Base-by-base conservation (phyloP, 1,140 invertebrate genomes). In the Stegodyphus mimosarum region DNA sequence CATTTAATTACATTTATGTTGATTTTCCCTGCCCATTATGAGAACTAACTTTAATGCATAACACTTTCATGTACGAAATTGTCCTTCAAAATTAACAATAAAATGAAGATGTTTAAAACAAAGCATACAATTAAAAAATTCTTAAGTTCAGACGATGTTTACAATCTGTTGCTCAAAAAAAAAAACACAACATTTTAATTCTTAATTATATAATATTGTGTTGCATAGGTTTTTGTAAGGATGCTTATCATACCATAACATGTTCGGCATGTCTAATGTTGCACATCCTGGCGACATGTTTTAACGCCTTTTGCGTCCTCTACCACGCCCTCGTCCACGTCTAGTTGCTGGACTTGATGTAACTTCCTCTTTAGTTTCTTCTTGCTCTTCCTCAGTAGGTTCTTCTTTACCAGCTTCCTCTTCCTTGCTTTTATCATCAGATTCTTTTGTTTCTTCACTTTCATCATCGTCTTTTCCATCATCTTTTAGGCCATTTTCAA, bases 291-390 rank as follows among this genome's bases (percentile, higher is more conserved):
- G 9, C 5, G 15, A 60, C 9, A 67, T n/a, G 11, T 7, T 70
- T 69, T 72, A 85, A 60, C 83, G 73, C 83, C 83, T 77, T 52
- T 85, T 85, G 7, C 83, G 73, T 5, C 83, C 83, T 52, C 83
- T 60, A 6, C 83, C 83, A n/a, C 83, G 83, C 17, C 83, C 83
- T 48, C 83, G 49, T 6, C 83, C 83, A 10, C 83, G 64, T 64
- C 83, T 70, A n/a, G 74, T 85, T 33, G 83, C 74, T 15, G 83
- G 74, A 64, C 74, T 77, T n/a, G 72, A 64, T 11, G 55, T 63
- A 9, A 52, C 75, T 67, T 83, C 75, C 17, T 63, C 66, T 53
- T 76, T 83, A 7, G 63, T 55, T 66, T 87, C 86, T 75, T 81
- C 53, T 78, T 83, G 55, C 51, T 77, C 73, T 72, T 75, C 63